Conservation (phyloP, 2,113 vertebrate species). For the Salvator merianae region DNA sequence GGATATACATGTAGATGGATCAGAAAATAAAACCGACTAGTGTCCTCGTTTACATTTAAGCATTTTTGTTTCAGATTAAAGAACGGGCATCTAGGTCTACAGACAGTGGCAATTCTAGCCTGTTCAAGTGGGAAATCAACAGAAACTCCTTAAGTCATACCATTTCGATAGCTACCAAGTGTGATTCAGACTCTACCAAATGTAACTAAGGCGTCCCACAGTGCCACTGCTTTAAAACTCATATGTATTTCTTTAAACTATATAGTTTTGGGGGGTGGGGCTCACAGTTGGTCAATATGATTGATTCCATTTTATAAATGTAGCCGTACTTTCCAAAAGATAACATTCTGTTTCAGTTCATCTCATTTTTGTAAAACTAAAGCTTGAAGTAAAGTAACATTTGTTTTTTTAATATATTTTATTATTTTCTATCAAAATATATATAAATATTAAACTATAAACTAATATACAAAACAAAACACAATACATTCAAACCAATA, state of each 20-base stretch:
- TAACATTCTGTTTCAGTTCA: neutral
- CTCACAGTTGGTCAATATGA: neutral
- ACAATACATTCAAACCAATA: no score
- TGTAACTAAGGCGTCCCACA: neutral
- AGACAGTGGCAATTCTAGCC: neutral
- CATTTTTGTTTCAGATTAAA: neutral
- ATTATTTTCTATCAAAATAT: no score
- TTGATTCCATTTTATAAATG: neutral
- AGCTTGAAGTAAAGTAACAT: slow-evolving; percentile 22
- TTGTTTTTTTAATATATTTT: no score
- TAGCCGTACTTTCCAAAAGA: neutral
- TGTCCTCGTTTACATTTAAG: neutral
- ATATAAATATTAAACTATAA: no score
- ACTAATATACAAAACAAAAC: no score
- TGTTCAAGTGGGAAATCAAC: neutral
- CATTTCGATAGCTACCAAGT: neutral
- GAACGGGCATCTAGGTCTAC: neutral
- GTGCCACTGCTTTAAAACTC: neutral
- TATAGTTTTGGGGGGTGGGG: neutral
- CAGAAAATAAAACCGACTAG: neutral
- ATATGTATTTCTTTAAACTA: neutral
- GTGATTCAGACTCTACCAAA: neutral
- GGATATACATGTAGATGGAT: neutral
- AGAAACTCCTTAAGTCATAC: neutral
- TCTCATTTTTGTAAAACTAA: neutral